Percentiles rank a stretch among this genome's conserved stretches.
Conservation (phyloP, 1,140 invertebrate species). For the Bombus affinis region DNA sequence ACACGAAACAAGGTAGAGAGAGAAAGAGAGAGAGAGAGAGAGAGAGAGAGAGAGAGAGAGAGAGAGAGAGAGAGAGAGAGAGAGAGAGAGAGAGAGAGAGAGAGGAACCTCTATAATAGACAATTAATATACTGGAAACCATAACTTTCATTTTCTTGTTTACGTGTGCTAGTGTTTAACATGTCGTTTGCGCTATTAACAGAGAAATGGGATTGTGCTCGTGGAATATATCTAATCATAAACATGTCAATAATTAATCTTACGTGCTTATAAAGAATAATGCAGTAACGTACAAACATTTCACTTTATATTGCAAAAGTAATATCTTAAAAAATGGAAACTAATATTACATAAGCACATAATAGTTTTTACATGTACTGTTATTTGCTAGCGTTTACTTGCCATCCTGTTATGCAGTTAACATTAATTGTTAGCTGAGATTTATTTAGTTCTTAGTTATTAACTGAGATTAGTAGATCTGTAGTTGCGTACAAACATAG, state of each 20-base stretch:
- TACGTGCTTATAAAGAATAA: too few relatives aligned
- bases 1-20: constrained; percentile 85
- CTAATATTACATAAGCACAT: too few relatives aligned
- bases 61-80: constrained; percentile 75
- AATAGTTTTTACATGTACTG: too few relatives aligned
- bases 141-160: neutral
- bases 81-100: constrained; percentile 53
- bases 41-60: constrained; percentile 74
- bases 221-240: neutral
- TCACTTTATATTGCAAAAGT: too few relatives aligned
- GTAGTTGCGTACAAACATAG: too few relatives aligned
- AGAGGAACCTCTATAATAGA: constrained; percentile 55
- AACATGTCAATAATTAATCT: neutral
- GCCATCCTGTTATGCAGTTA: too few relatives aligned
- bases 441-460: too few relatives aligned
- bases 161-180: neutral
- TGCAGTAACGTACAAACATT: too few relatives aligned
- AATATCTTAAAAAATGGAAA: too few relatives aligned
- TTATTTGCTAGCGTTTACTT: too few relatives aligned
- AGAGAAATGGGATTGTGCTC: neutral
- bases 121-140: neutral
- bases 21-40: neutral
- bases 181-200: neutral
- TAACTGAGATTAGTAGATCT: too few relatives aligned
- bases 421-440: too few relatives aligned